These are phyloP conservation scores for Euphydryas editha DNA, from an alignment of 2,888 invertebrate genomes.

Conservation along the genomic window DNA sequence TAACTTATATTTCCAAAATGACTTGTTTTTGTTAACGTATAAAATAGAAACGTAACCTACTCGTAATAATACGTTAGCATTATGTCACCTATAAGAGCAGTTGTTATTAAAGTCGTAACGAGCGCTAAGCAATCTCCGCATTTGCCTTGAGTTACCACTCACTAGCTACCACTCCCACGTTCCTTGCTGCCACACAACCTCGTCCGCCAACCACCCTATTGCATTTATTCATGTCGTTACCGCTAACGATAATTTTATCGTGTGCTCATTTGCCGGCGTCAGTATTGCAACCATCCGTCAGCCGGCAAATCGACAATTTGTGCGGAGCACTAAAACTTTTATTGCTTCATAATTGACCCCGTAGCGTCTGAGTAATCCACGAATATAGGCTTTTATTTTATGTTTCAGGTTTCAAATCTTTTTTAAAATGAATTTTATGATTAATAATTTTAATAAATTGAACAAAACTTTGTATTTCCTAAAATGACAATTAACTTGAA, in stretches of 20 bases:
- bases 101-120: constrained; percentile 76
- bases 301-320: constrained; percentile 81
- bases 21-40: background rate
- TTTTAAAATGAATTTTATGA: constrained; percentile 12
- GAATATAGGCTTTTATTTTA: constrained; percentile 40
- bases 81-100: constrained; percentile 42
- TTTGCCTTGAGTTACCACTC: constrained; percentile 22
- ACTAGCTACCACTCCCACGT: constrained; percentile 52
- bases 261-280: constrained; percentile 84
- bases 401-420: constrained; percentile 33
- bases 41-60: background rate
- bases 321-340: constrained; percentile 81
- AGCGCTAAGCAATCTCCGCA: constrained; percentile 48
- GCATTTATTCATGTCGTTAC: constrained; percentile 85
- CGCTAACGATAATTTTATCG: constrained; percentile 85
- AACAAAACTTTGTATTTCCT: background rate
- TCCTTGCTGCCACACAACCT: constrained; percentile 51
- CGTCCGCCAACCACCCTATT: constrained; percentile 75
- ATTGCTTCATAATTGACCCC: constrained; percentile 80
- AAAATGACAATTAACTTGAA: background rate
- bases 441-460: too few relatives aligned
- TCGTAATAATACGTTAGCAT: background rate
- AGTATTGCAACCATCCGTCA: constrained; percentile 80
- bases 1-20: background rate
- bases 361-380: constrained; percentile 60